Evolutionary conservation across 2,888 invertebrate genomes (phyloP), one percentile per base, ranked within the genome.

Genomic region (Aporophyla lueneburgensis): DNA sequence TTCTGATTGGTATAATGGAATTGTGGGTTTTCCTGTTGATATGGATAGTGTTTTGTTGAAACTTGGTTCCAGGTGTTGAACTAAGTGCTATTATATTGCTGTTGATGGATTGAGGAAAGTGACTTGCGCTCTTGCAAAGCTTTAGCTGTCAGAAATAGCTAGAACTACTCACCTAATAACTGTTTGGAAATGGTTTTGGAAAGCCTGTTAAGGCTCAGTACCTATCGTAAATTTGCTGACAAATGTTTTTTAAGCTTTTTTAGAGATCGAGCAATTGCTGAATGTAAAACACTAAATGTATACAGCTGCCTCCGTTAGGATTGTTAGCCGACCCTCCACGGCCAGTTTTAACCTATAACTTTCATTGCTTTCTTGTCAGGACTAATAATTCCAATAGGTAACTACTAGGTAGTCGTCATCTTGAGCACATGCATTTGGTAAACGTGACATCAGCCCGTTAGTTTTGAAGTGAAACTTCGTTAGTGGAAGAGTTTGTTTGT

Each of bases 81-180:
- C 77, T 49, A 70, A 78, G 61, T 78, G 65, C 59, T 76, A 40
- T 62, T 40, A 12, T 49, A 59, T 53, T 59, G 19, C 51, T 21
- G 76, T 56, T 81, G 77, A 69, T 81, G 69, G 72, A 80, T 71
- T 51, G 71, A 71, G 67, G 68, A 62, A 67, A 82, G 54, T 71
- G 53, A 71, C 67, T 67, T 24, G 75, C 40, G 7, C 9, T 43
- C 27, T 56, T 56, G 62, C 40, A 12, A 12, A 51, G 40, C 24
- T 56, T 40, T 21, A 27, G 43, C 6, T n/a, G 27, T 61, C 7
- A 24, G 21, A 46, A 24, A 7, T 46, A 16, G n/a, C 21, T 54
- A 43, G n/a, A n/a, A 43, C 68, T 43, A 40, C 58, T 24, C 10
- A 53, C 21, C 51, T 24, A 43, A 51, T 71, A 40, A 66, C 33